These are phyloP conservation scores for Phengaris arion DNA, from an alignment of 2,888 invertebrate species.

Conservation along the genomic window DNA sequence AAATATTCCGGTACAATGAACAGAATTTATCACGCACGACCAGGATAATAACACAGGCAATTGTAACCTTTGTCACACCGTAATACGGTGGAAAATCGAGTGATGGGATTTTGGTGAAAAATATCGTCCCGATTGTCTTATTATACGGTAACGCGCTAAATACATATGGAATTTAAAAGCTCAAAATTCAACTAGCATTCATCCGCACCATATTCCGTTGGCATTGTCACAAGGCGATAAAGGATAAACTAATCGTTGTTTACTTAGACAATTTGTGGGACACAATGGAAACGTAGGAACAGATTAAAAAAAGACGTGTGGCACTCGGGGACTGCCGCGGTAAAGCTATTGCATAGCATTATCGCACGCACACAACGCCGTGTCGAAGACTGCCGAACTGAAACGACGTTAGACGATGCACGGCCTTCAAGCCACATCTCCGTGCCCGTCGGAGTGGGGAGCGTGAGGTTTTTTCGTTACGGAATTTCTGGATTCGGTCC, in stretches of 20 bases:
- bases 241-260: constrained; percentile 14
- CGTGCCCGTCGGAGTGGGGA: no score
- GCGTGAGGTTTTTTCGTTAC: no score
- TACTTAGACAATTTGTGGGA: neutral
- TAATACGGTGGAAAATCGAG: constrained; percentile 27
- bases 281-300: neutral
- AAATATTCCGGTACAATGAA: constrained; percentile 48
- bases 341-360: no score
- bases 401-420: no score
- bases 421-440: no score
- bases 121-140: constrained; percentile 28
- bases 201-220: constrained; percentile 2
- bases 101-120: constrained; percentile 27
- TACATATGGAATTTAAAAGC: constrained; percentile 39
- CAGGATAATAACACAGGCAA: constrained; percentile 6
- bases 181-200: constrained; percentile 19
- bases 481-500: no score
- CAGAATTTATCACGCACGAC: constrained; percentile 28
- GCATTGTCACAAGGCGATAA: constrained; percentile 13
- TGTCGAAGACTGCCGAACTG: no score
- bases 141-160: constrained; percentile 45
- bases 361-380: no score
- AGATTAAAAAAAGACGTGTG: neutral
- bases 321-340: no score
- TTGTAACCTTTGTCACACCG: constrained; percentile 17